These are phyloP conservation scores for Listrodromus nycthemerus DNA, from an alignment of 2,888 invertebrate genomes.

Conservation along the genomic window DNA sequence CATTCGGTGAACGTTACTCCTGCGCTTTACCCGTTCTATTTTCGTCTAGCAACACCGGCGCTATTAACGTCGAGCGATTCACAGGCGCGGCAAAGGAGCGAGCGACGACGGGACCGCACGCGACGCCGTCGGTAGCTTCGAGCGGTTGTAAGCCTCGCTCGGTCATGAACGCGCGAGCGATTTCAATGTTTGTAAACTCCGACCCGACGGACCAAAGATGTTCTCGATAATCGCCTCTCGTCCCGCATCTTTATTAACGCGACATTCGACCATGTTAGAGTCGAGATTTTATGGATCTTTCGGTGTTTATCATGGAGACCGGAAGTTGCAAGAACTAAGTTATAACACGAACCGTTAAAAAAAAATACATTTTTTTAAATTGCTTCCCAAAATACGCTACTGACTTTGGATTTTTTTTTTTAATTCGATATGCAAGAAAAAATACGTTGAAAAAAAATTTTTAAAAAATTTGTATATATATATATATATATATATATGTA, in stretches of 20 bases:
- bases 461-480: too few relatives aligned
- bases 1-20: slow-evolving; percentile 5
- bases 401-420: too few relatives aligned
- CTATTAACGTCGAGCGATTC: slow-evolving; percentile 56
- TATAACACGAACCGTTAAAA: too few relatives aligned
- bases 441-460: too few relatives aligned
- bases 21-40: slow-evolving; percentile 51
- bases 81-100: slow-evolving; percentile 34
- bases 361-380: too few relatives aligned
- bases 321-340: too few relatives aligned
- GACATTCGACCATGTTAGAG: background rate
- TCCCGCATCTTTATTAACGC: background rate
- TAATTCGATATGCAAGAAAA: too few relatives aligned
- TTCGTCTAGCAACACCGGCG: slow-evolving; percentile 43
- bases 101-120: slow-evolving; percentile 23
- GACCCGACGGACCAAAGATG: background rate
- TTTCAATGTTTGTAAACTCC: slow-evolving; percentile 14
- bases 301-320: too few relatives aligned
- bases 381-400: too few relatives aligned
- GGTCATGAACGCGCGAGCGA: background rate
- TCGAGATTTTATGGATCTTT: too few relatives aligned
- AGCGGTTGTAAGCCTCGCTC: background rate
- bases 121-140: background rate
- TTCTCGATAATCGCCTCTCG: slow-evolving; percentile 20
- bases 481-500: too few relatives aligned